Percentiles rank a stretch among this genome's conserved stretches.
Conservation (phyloP, 37 sponge, comb jelly and placozoan species). For the Trichoplax adhaerens region DNA sequence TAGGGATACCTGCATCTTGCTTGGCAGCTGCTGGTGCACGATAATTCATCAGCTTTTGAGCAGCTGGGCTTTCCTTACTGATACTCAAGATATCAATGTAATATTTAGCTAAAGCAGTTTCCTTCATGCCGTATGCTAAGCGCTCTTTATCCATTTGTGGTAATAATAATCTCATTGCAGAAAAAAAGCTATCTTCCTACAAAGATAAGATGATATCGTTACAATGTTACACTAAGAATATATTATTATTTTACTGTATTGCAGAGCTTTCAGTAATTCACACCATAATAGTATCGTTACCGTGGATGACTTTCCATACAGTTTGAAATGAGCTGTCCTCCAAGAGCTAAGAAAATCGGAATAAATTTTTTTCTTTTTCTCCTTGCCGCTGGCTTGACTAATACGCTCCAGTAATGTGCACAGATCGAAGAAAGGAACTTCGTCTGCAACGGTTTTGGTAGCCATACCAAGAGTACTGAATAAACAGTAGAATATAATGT, state of each 20-base stretch:
- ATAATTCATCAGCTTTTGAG: slow-evolving; percentile 80
- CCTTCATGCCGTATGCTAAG: slow-evolving; percentile 83
- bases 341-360: slow-evolving; percentile 25
- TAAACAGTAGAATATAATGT: too few species aligned
- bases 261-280: too few species aligned
- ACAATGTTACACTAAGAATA: slow-evolving; percentile 2
- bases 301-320: slow-evolving; percentile 6
- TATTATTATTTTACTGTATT: too few species aligned
- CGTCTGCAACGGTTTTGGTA: not conserved
- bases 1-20: slow-evolving; percentile 7
- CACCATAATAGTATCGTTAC: too few species aligned
- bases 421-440: slow-evolving; percentile 19
- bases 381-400: slow-evolving; percentile 28
- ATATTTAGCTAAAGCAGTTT: slow-evolving; percentile 67
- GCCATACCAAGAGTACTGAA: too few species aligned
- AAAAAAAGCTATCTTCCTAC: slow-evolving; percentile 39
- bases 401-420: slow-evolving; percentile 42
- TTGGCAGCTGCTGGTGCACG: slow-evolving; percentile 60
- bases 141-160: slow-evolving; percentile 59
- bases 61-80: slow-evolving; percentile 70
- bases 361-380: slow-evolving; percentile 40
- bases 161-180: slow-evolving; percentile 65
- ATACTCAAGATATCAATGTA: slow-evolving; percentile 90
- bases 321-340: slow-evolving; percentile 32
- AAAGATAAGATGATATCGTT: not conserved